These are phyloP conservation scores for Stenodera caucasica DNA, from an alignment of 2,888 invertebrate genomes.

Conservation along the genomic window DNA sequence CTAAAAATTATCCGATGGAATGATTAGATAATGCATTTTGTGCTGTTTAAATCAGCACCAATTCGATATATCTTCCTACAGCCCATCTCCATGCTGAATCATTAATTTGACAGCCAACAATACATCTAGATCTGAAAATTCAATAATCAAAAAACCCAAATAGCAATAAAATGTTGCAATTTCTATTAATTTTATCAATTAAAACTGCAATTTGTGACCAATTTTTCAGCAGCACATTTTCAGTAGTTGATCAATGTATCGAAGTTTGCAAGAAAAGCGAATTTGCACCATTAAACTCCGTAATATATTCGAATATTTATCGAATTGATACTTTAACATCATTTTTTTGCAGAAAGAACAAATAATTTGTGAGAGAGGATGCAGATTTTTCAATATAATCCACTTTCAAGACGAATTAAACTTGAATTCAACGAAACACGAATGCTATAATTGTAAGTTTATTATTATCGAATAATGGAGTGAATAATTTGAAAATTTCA, in stretches of 20 bases:
- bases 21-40: no score
- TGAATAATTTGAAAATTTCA: slow-evolving; percentile 28
- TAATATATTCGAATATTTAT: slow-evolving; percentile 23
- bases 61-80: no score
- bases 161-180: slow-evolving; percentile 16
- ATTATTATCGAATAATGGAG: slow-evolving; percentile 11
- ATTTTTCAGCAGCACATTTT: slow-evolving; percentile 16
- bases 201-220: slow-evolving; percentile 18
- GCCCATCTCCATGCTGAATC: no score
- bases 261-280: slow-evolving; percentile 35
- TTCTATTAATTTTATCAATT: slow-evolving; percentile 16
- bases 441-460: slow-evolving; percentile 48
- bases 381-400: slow-evolving; percentile 47
- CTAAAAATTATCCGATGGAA: no score
- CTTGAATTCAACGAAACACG: slow-evolving; percentile 43
- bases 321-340: slow-evolving; percentile 19
- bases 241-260: slow-evolving; percentile 34
- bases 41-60: no score
- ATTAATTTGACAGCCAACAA: no score
- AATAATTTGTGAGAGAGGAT: slow-evolving; percentile 47
- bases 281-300: slow-evolving; percentile 35
- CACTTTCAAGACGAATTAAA: slow-evolving; percentile 43
- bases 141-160: no score
- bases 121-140: no score
- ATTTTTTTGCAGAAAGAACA: slow-evolving; percentile 28